Evolutionary conservation across 2,888 invertebrate genomes (phyloP), one percentile per base, ranked within the genome.

Genomic region (Sepioteuthis lessoniana): DNA sequence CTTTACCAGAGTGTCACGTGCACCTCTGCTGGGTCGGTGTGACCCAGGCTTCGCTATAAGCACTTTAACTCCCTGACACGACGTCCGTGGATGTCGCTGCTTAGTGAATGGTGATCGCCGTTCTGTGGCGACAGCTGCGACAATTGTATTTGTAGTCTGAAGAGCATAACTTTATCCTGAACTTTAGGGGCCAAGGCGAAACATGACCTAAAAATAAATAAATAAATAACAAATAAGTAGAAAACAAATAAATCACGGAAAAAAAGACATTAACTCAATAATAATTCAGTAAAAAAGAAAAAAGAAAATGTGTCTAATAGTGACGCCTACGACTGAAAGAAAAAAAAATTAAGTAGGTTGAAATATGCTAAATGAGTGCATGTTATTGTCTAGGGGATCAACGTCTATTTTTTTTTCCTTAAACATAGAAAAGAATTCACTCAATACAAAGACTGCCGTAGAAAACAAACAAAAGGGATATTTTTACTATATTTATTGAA

Each of bases 41-140:
- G 76, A 76, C 76, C 76, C 16, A 76, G n/a, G 76, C 76, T 76
- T 35, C 76, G 76, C n/a, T 35, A n/a, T 76, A 35, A n/a, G 76
- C 76, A 76, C 76, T 76, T 76, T 35, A n/a, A 76, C 76, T 76
- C 76, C 35, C n/a, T 76, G 76, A 76, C 76, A 76, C 35, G n/a
- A n/a, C 25, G n/a, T n/a, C n/a, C 76, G n/a, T 76, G n/a, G 76
- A 76, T 76, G n/a, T 76, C 76, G 76, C n/a, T 76, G n/a, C n/a
- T 76, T 76, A 8, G n/a, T 35, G 76, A 76, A 76, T n/a, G 16
- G 13, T 76, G n/a, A 76, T 16, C 35, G 76, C 2, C n/a, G 25
- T n/a, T 76, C n/a, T 76, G 16, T n/a, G n/a, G 76, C n/a, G 76
- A 76, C 76, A 76, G 76, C 76, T 76, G 76, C n/a, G 76, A 76